A percentile compares a stretch with the other conserved stretches of the same genome.
Conservation (phyloP, 2,113 vertebrate genomes). For the Mastomys coucha region DNA sequence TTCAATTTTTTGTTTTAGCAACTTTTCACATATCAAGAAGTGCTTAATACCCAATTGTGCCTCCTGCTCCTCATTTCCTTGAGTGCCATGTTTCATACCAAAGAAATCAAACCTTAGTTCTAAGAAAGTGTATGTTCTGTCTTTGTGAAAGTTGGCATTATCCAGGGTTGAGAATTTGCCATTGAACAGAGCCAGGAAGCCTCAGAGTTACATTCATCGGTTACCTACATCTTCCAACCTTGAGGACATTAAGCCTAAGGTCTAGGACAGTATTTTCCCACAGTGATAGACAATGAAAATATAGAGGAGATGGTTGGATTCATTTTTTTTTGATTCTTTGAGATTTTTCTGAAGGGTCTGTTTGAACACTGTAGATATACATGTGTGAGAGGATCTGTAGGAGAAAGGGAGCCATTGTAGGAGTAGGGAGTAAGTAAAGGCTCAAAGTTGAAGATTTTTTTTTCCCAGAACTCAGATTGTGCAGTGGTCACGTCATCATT, state of each 20-base stretch:
- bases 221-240: background rate
- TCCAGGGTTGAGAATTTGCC: background rate
- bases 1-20: background rate
- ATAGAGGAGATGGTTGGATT: background rate
- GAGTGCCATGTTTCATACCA: background rate
- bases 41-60: background rate
- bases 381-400: background rate
- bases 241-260: background rate
- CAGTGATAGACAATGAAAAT: background rate
- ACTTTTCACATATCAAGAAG: background rate
- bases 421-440: background rate
- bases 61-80: background rate
- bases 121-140: background rate
- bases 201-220: background rate
- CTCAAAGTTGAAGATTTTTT: too few species aligned
- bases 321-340: background rate
- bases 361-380: background rate
- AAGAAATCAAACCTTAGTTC: background rate
- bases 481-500: too few species aligned
- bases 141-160: background rate
- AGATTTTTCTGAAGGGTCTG: background rate
- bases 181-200: background rate
- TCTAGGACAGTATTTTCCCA: background rate
- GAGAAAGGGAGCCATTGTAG: background rate
- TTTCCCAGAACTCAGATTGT: too few species aligned